Evolutionary conservation across 2,113 vertebrate genomes (phyloP).

Genomic region (Calidris pugnax): DNA sequence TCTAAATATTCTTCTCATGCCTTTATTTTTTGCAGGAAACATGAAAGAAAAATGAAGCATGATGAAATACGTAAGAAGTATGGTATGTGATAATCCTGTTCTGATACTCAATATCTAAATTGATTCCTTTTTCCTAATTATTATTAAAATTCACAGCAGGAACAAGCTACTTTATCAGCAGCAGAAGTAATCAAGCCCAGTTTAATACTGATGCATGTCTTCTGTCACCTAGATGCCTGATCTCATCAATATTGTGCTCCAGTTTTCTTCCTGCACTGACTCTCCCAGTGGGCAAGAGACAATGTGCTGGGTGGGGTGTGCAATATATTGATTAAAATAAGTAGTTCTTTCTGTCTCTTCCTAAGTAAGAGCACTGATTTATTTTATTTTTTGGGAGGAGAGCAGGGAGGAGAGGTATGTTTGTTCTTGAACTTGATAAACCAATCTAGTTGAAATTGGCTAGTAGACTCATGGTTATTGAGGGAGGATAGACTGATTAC

Average conservation of each 20-base stretch:
- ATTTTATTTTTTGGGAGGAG: background rate
- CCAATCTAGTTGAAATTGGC: background rate
- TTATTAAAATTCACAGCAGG: background rate
- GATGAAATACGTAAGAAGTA: conserved; percentile 91
- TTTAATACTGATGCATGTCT: background rate
- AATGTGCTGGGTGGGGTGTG: background rate
- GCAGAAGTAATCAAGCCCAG: background rate
- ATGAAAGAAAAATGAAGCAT: conserved; percentile 78
- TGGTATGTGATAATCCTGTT: conserved; percentile 71
- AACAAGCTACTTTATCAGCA: background rate
- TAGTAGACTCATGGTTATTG: background rate
- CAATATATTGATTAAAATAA: background rate
- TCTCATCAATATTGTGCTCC: background rate
- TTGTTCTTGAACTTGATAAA: background rate
- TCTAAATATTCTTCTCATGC: background rate
- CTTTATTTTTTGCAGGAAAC: conserved; percentile 75
- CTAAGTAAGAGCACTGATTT: background rate
- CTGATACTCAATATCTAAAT: background rate
- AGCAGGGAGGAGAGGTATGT: accelerated
- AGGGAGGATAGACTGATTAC: background rate
- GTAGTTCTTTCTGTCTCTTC: background rate
- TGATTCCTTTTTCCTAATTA: background rate
- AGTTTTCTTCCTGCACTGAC: background rate
- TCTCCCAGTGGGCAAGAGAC: background rate
- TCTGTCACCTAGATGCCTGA: background rate